Evolutionary conservation across 1,140 invertebrate genomes (phyloP).

Genomic region (Callitettix versicolor): DNA sequence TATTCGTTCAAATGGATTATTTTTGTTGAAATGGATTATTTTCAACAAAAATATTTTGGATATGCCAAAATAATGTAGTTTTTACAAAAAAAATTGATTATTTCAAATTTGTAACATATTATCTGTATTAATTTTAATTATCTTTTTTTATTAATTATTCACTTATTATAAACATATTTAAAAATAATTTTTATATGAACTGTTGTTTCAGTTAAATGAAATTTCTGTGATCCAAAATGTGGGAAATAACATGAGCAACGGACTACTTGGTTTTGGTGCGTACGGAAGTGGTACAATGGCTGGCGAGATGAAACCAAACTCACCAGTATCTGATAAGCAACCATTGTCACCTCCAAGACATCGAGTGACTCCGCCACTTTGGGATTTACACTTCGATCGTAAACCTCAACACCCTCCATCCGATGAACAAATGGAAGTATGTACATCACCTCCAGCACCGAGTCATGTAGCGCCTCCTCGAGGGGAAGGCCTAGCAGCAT

Average conservation of each 20-base stretch:
- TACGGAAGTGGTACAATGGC: constrained; percentile 2
- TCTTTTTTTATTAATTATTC: too few species aligned
- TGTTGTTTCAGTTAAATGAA: constrained; percentile 51
- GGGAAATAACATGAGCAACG: constrained; percentile 23
- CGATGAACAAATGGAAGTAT: constrained; percentile 33
- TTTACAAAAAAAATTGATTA: too few species aligned
- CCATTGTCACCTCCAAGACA: constrained; percentile 8
- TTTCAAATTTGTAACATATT: too few species aligned
- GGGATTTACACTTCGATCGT: constrained; percentile 28
- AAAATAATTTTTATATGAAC: too few species aligned
- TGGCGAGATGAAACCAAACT: constrained; percentile 17
- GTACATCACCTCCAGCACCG: constrained; percentile 32
- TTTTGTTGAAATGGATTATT: too few species aligned
- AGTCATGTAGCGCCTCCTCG: constrained; percentile 29
- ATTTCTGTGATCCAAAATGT: constrained; percentile 47
- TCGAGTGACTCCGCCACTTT: constrained; percentile 24
- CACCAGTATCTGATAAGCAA: constrained; percentile 18
- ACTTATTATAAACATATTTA: too few species aligned
- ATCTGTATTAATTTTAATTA: too few species aligned
- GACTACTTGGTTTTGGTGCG: constrained; percentile 16
- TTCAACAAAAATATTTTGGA: too few species aligned
- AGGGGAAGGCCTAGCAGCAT: constrained; percentile 41
- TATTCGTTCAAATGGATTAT: too few species aligned
- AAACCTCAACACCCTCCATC: constrained; percentile 24
- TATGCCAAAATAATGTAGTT: too few species aligned